Evolutionary conservation across 2,888 invertebrate genomes (phyloP).

Genomic region (Gryllus longicercus): DNA sequence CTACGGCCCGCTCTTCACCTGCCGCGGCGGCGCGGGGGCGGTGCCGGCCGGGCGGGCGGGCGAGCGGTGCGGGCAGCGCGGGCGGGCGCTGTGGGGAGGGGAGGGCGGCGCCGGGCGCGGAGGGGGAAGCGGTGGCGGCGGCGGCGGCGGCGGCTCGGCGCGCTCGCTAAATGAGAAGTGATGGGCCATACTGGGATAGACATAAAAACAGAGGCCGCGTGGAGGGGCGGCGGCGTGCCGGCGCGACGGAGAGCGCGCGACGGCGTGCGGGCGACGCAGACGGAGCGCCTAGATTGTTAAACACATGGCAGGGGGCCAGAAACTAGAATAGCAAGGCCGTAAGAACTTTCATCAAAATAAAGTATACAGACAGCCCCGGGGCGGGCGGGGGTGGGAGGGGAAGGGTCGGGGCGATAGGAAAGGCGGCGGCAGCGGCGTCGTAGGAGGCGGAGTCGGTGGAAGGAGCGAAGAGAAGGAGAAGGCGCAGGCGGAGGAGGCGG

Average conservation of each 20-base stretch:
- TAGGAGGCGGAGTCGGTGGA: neutral
- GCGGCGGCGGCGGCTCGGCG: neutral
- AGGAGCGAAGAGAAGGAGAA: neutral
- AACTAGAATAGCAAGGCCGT: slow-evolving; percentile 2
- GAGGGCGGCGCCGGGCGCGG: neutral
- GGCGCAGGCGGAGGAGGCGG: too few relatives aligned
- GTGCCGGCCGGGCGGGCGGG: neutral
- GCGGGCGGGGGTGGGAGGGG: neutral
- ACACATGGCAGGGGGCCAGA: slow-evolving; percentile 17
- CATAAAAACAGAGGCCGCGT: neutral
- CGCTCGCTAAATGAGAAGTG: slow-evolving; percentile 17
- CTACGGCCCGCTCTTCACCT: neutral
- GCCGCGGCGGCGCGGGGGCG: neutral
- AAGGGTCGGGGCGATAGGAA: neutral
- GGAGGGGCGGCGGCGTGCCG: slow-evolving; percentile 11
- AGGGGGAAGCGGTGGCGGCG: neutral
- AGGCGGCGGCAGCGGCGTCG: neutral
- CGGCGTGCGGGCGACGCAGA: neutral
- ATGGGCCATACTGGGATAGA: slow-evolving; percentile 17
- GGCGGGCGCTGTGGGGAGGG: neutral
- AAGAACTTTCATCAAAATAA: slow-evolving; percentile 17
- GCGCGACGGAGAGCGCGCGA: neutral
- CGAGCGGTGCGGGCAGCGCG: too few relatives aligned
- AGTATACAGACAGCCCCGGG: neutral
- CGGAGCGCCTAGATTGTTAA: neutral